Percentiles rank a stretch among this genome's conserved stretches.
Evolutionary conservation across 2,888 invertebrate genomes (phyloP).

Genomic region (Synergus japonicus): DNA sequence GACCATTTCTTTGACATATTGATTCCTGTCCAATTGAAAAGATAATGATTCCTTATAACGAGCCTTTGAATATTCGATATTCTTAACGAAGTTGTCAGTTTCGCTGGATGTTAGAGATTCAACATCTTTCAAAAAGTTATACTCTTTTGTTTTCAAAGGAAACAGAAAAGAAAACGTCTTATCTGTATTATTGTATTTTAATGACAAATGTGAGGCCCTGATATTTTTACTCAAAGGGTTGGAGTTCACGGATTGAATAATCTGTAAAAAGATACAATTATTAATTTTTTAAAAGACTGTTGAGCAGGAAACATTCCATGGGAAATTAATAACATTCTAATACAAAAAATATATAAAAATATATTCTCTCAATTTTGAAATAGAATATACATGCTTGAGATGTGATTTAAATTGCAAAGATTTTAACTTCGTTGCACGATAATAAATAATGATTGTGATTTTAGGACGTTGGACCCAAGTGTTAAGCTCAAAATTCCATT

Average conservation of each 20-base stretch:
- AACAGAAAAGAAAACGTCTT: constrained; percentile 61
- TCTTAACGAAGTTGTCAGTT: constrained; percentile 53
- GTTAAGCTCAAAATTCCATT: too few relatives aligned
- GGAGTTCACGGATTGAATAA: constrained; percentile 58
- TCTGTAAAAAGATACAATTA: constrained; percentile 57
- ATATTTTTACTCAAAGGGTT: constrained; percentile 50
- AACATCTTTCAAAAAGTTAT: constrained; percentile 56
- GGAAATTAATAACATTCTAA: neutral
- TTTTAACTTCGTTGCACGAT: too few relatives aligned
- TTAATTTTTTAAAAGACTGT: neutral
- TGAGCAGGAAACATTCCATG: too few relatives aligned
- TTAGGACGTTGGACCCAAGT: too few relatives aligned
- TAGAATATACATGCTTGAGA: too few relatives aligned
- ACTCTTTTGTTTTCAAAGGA: constrained; percentile 60
- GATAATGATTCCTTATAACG: constrained; percentile 51
- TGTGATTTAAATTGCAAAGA: too few relatives aligned
- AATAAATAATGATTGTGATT: too few relatives aligned
- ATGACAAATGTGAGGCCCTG: constrained; percentile 57
- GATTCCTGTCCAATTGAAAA: constrained; percentile 76
- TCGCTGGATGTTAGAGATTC: constrained; percentile 51
- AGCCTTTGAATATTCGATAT: constrained; percentile 46
- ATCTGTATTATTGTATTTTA: constrained; percentile 55
- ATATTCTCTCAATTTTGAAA: too few relatives aligned
- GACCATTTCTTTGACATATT: constrained; percentile 77
- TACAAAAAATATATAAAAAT: neutral